A percentile compares a stretch with the other conserved stretches of the same genome.
phyloP scores from a whole-genome alignment of 2,888 invertebrate species.

The Apoda limacodes region DNA sequence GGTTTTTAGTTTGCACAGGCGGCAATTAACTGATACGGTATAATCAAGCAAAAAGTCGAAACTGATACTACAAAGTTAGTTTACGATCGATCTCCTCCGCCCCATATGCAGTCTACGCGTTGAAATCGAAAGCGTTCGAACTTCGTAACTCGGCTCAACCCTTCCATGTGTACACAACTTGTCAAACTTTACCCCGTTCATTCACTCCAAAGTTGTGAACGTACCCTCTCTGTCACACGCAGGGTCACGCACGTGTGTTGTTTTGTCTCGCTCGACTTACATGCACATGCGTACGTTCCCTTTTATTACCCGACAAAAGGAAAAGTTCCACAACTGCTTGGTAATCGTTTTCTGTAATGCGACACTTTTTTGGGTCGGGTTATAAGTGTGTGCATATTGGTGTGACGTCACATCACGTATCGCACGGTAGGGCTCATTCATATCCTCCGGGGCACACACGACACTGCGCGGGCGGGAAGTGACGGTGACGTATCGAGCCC shows the following conservation, averaged over 20 bases:
- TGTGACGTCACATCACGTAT: constrained; percentile 39
- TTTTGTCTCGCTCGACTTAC: constrained; percentile 40
- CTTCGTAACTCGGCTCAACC: constrained; percentile 53
- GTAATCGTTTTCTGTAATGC: constrained; percentile 18
- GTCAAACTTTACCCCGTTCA: constrained; percentile 57
- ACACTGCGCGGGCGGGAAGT: constrained; percentile 22
- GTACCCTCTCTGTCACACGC: constrained; percentile 44
- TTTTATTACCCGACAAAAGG: constrained; percentile 26
- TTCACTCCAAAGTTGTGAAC: constrained; percentile 41
- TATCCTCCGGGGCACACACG: constrained; percentile 20
- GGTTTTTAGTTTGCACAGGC: constrained; percentile 5
- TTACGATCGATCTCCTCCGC: constrained; percentile 47
- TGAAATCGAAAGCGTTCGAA: constrained; percentile 60
- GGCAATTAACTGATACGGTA: constrained; percentile 27
- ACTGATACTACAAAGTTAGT: constrained; percentile 34
- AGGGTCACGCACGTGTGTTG: constrained; percentile 51
- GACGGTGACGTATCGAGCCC: constrained; percentile 25
- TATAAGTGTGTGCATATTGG: constrained; percentile 26
- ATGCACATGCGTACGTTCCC: constrained; percentile 46
- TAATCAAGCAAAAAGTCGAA: constrained; percentile 32
- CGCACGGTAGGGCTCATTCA: constrained; percentile 43
- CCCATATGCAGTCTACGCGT: constrained; percentile 53
- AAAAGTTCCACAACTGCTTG: too few relatives aligned
- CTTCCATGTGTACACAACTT: constrained; percentile 56
- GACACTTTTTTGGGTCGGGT: constrained; percentile 33